These are phyloP conservation scores for Nixonia krombeini DNA, from an alignment of 1,140 invertebrate genomes.

Conservation along the genomic window DNA sequence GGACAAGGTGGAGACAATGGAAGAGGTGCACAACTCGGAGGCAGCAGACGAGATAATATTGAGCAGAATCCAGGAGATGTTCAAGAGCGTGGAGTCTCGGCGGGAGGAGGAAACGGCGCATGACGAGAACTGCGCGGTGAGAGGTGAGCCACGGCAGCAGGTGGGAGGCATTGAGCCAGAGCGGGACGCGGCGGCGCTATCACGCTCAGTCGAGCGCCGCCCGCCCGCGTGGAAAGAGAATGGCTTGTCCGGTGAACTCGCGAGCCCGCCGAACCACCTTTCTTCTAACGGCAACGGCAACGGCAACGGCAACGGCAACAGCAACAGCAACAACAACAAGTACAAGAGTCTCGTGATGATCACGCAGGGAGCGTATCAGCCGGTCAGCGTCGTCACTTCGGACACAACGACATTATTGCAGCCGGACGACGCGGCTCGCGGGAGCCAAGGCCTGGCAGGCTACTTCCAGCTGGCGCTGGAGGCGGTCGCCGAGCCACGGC, in stretches of 20 bases:
- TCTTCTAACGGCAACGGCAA: slow-evolving; percentile 2
- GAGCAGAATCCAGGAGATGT: slow-evolving; percentile 58
- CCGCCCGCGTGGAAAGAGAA: slow-evolving; percentile 64
- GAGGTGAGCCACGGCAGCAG: slow-evolving; percentile 66
- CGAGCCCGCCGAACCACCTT: slow-evolving; percentile 59
- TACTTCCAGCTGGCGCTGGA: slow-evolving; percentile 68
- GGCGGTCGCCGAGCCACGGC: slow-evolving; percentile 52
- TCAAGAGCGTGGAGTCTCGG: slow-evolving; percentile 50
- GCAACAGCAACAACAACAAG: slow-evolving; percentile 78
- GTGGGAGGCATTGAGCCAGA: slow-evolving; percentile 71
- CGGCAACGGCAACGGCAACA: slow-evolving; percentile 11
- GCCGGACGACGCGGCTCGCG: slow-evolving; percentile 56
- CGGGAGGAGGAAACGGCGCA: no score
- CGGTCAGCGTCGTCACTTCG: slow-evolving; percentile 80
- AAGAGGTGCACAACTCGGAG: slow-evolving; percentile 19
- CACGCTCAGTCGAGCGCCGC: slow-evolving; percentile 68
- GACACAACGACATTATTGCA: slow-evolving; percentile 80
- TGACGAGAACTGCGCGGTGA: slow-evolving; percentile 61
- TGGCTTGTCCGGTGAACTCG: slow-evolving; percentile 54
- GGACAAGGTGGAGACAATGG: no score
- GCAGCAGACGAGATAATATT: slow-evolving; percentile 56
- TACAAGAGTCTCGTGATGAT: slow-evolving; percentile 91
- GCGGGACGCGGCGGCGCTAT: slow-evolving; percentile 66
- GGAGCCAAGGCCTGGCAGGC: slow-evolving; percentile 56
- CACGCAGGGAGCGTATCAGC: slow-evolving; percentile 78